Evolutionary conservation across 64 coral and sea anemone genomes (phyloP), one percentile per base, ranked within the genome.

Genomic region (Trachythela sp.): DNA sequence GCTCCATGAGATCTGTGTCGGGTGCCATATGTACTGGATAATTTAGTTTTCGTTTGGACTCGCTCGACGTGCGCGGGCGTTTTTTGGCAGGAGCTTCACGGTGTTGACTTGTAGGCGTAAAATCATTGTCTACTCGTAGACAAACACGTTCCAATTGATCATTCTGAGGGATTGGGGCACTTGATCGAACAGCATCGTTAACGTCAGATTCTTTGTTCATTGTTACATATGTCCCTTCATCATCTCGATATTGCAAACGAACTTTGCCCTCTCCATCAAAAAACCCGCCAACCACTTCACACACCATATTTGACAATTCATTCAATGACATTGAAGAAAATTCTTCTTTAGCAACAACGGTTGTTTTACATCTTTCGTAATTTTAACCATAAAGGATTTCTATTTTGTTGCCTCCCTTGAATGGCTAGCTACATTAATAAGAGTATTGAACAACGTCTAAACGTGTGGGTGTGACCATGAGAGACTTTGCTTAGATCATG

Each of bases 161-260:
- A 80, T 80, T 80, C 35, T 80, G 75, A 80, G 75, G 75, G 37
- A 80, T 80, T 36, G 30, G 75, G 31, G 75, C 31, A 38, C 9
- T 14, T 30, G 75, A 80, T 80, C 35, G 75, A 35, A 29, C 75
- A 37, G 75, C 37, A 80, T 80, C 75, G 31, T 14, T 80, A 80
- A 80, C 35, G 35, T 80, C 75, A 15, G 75, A 80, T 37, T 80
- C 27, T 80, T 80, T 80, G 35, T 80, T 39, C 75, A 80, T 80
- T 4, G 75, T 80, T 0, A 80, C 75, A 18, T 64, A 80, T 80
- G 75, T 80, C 2, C 33, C 75, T 30, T 80, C 75, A 18, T 80
- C 75, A 18, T 80, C 75, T 11, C 75, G 75, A 39, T 80, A 80
- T 80, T 80, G 75, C 35, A 80, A 37, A 37, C 75, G 75, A 80